Percentiles rank a stretch among this genome's conserved stretches.
phyloP scores from a whole-genome alignment of 1,140 invertebrate species.

The Campoletis sonorensis region DNA sequence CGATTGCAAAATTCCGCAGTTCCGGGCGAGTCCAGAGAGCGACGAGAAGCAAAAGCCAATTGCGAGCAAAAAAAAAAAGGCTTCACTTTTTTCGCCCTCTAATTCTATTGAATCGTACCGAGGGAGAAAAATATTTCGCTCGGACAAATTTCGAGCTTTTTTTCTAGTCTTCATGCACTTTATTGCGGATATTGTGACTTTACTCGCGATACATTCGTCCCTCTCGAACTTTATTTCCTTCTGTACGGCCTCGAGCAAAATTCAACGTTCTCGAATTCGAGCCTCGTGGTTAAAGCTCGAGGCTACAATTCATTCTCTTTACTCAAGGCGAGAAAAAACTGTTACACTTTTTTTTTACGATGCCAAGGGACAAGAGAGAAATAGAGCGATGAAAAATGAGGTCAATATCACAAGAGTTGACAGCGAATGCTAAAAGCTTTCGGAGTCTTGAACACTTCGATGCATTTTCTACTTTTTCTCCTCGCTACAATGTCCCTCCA shows the following conservation, averaged over 20 bases:
- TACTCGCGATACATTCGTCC: neutral
- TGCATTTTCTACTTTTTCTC: neutral
- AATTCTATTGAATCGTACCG: constrained; percentile 19
- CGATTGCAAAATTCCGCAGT: constrained; percentile 3
- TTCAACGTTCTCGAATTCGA: neutral
- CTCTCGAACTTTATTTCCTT: neutral
- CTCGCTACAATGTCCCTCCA: neutral
- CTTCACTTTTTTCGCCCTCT: neutral
- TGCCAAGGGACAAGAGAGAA: neutral
- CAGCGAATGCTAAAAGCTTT: constrained; percentile 14
- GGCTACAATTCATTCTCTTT: neutral
- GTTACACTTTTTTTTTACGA: too few relatives aligned
- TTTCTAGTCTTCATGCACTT: neutral
- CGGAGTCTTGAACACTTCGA: neutral
- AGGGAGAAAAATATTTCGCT: constrained; percentile 28
- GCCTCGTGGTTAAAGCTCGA: neutral
- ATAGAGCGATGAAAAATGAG: constrained; percentile 15
- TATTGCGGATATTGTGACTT: constrained; percentile 25
- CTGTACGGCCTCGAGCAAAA: neutral
- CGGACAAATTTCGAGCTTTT: neutral
- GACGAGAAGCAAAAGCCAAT: constrained; percentile 28
- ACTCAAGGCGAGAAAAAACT: neutral
- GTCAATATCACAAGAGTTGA: constrained; percentile 32
- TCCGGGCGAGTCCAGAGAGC: neutral
- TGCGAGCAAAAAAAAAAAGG: constrained; percentile 22